These are phyloP conservation scores for Glyptemys insculpta DNA, from an alignment of 2,797 vertebrate species.

Conservation along the genomic window DNA sequence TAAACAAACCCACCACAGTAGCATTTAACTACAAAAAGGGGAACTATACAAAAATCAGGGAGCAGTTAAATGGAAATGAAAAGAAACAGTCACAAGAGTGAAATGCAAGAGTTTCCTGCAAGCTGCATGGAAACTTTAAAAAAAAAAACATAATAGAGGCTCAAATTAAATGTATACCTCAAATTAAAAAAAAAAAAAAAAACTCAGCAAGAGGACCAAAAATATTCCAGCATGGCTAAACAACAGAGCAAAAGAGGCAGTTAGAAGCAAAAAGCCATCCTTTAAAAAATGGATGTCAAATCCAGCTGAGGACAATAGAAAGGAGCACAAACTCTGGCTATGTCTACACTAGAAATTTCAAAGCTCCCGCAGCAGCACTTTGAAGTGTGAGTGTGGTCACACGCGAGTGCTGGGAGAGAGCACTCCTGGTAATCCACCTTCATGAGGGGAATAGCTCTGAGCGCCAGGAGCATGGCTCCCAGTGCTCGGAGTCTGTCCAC, in stretches of 20 bases:
- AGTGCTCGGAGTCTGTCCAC: too few relatives aligned
- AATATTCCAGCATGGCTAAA: background rate
- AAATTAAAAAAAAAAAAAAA: background rate
- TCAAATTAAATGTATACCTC: background rate
- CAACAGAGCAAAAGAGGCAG: background rate
- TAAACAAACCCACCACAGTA: too few relatives aligned
- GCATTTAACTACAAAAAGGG: background rate
- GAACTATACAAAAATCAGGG: background rate
- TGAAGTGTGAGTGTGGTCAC: too few relatives aligned
- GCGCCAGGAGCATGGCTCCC: too few relatives aligned
- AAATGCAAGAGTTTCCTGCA: background rate
- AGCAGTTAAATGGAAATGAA: background rate
- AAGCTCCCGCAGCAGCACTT: too few relatives aligned
- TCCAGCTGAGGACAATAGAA: background rate
- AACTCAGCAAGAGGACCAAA: background rate
- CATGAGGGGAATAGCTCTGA: too few relatives aligned
- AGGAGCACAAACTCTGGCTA: background rate
- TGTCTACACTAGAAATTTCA: too few relatives aligned
- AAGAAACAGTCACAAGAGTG: background rate
- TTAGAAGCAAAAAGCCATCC: background rate
- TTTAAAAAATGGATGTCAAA: background rate
- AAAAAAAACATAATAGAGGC: background rate
- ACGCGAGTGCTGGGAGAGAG: too few relatives aligned
- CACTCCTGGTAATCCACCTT: too few relatives aligned
- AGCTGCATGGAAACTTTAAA: background rate